These are phyloP conservation scores for Agapostemon virescens DNA, from an alignment of 2,888 invertebrate species.

Conservation along the genomic window DNA sequence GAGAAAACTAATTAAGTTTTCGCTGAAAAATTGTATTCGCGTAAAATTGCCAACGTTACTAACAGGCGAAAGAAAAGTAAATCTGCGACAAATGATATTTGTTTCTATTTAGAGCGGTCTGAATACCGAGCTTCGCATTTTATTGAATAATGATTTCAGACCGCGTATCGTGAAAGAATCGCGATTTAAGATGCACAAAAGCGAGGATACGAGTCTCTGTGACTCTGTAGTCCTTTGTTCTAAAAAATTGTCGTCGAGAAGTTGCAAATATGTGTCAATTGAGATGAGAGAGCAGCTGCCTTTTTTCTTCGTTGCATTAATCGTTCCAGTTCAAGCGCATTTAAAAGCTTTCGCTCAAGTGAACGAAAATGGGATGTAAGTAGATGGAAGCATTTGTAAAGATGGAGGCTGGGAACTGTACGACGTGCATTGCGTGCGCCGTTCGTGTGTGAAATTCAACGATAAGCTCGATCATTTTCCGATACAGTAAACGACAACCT, in stretches of 20 bases:
- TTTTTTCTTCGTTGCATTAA: slow-evolving; percentile 10
- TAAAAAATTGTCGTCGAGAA: not conserved
- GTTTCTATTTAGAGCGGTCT: not conserved
- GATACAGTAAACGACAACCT: not conserved
- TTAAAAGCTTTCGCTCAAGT: slow-evolving; percentile 20
- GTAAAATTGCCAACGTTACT: no score
- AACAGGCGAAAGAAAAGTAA: no score
- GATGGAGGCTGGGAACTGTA: not conserved
- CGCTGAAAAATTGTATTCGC: no score
- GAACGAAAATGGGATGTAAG: slow-evolving; percentile 13
- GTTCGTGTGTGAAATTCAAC: slow-evolving; percentile 37
- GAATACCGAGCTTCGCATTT: not conserved
- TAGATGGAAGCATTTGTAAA: slow-evolving; percentile 25
- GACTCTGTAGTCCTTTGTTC: not conserved
- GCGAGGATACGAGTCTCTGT: not conserved
- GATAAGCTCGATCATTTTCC: slow-evolving; percentile 15
- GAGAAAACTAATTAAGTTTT: no score
- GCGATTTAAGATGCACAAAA: not conserved
- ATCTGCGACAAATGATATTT: no score
- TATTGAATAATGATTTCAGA: not conserved
- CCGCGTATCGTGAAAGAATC: not conserved
- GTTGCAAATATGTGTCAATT: slow-evolving; percentile 12
- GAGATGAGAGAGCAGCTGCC: not conserved
- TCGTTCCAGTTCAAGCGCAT: not conserved
- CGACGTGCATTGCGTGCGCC: slow-evolving; percentile 16